Conservation (phyloP, 2,113 vertebrate genomes). For the Thymallus thymallus region DNA sequence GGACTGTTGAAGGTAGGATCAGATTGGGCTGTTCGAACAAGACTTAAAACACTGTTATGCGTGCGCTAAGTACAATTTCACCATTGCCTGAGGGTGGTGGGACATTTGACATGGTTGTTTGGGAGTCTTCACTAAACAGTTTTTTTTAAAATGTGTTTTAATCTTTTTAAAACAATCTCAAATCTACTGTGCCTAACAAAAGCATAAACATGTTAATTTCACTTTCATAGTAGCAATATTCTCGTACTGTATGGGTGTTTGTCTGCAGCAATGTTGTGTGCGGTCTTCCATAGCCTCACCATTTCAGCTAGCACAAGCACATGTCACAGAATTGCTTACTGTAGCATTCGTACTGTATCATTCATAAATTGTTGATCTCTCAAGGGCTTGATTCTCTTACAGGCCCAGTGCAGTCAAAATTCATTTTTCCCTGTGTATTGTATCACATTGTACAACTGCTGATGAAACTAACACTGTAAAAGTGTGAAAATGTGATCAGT, state of each 20-base stretch:
- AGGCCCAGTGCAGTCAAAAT: not conserved
- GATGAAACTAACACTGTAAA: too few relatives aligned
- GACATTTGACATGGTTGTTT: not conserved
- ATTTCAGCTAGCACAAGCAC: not conserved
- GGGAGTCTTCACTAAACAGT: too few relatives aligned
- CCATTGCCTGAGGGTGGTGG: slow-evolving; percentile 15
- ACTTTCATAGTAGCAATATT: too few relatives aligned
- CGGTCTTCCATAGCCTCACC: not conserved
- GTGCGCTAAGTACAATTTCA: slow-evolving; percentile 41
- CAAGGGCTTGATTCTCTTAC: not conserved
- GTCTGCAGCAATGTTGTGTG: not conserved
- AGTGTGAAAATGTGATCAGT: too few relatives aligned
- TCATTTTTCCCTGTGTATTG: too few relatives aligned
- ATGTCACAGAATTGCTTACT: not conserved
- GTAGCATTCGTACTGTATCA: not conserved
- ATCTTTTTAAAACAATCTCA: too few relatives aligned
- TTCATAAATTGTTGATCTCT: not conserved
- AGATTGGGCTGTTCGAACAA: slow-evolving; percentile 37
- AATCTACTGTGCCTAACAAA: too few relatives aligned
- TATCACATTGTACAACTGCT: too few relatives aligned
- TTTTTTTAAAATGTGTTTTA: too few relatives aligned
- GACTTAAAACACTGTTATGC: slow-evolving; percentile 50
- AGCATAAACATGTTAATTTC: too few relatives aligned
- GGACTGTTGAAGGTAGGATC: slow-evolving; percentile 32
- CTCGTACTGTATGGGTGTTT: not conserved